Evolutionary conservation across 2,797 vertebrate species (phyloP).

Genomic region (Paratrypauchen microcephalus): DNA sequence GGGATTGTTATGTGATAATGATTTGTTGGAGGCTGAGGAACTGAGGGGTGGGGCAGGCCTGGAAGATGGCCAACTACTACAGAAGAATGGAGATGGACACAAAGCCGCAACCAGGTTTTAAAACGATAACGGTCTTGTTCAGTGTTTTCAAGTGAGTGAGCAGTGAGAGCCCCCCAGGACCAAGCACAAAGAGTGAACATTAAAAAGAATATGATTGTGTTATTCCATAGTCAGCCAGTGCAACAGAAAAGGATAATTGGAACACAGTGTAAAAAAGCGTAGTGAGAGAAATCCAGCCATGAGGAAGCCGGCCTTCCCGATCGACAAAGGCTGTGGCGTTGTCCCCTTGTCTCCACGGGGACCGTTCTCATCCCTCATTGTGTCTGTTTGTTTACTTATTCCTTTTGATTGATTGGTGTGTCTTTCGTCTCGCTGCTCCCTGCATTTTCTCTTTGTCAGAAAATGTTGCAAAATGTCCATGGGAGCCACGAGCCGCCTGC

Average conservation of each 20-base stretch:
- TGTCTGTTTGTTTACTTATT: constrained; percentile 71
- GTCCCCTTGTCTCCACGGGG: constrained; percentile 78
- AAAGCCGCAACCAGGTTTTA: constrained; percentile 53
- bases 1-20: background rate
- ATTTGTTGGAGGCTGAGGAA: constrained; percentile 17
- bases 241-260: constrained; percentile 92
- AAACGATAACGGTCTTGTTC: constrained; percentile 57
- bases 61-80: constrained; percentile 19
- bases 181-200: constrained; percentile 69
- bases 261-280: constrained; percentile 99
- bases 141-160: constrained; percentile 57
- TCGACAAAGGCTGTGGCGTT: constrained; percentile 89
- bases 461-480: constrained; percentile 63
- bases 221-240: constrained; percentile 93
- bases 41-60: constrained; percentile 38
- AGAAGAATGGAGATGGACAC: constrained; percentile 3
- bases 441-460: constrained; percentile 59
- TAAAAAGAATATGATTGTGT: constrained; percentile 70
- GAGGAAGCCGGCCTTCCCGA: constrained; percentile 81
- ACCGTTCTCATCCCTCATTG: constrained; percentile 70
- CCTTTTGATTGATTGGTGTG: constrained; percentile 78
- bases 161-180: constrained; percentile 70
- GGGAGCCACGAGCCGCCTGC: constrained; percentile 64
- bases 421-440: constrained; percentile 60
- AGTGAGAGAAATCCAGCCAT: constrained; percentile 94